Evolutionary conservation across 2,888 invertebrate genomes (phyloP).

Genomic region (Dioctria rufipes): DNA sequence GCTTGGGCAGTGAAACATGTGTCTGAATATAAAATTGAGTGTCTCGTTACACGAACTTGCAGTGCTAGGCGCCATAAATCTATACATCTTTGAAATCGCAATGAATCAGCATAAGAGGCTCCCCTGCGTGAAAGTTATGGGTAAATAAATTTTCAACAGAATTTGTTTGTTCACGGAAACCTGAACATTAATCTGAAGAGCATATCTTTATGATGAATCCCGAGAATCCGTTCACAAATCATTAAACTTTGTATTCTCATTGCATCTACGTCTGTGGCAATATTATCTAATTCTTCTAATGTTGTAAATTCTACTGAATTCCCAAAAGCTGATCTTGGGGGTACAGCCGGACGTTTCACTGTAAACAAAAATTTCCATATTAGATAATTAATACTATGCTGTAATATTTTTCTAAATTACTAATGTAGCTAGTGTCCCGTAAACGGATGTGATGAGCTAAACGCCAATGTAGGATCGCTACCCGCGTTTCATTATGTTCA

Average conservation of each 20-base stretch:
- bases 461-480: conserved; percentile 84
- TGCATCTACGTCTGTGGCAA: conserved; percentile 85
- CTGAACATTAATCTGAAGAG: conserved; percentile 84
- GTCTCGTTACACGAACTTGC: conserved; percentile 83
- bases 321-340: conserved; percentile 77
- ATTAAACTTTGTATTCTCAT: conserved; percentile 90
- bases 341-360: conserved; percentile 74
- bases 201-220: conserved; percentile 88
- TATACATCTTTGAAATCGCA: conserved; percentile 86
- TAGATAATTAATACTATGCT: not conserved
- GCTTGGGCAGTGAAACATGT: conserved; percentile 90
- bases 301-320: conserved; percentile 83
- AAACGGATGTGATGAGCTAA: conserved; percentile 80
- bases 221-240: conserved; percentile 90
- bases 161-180: conserved; percentile 67
- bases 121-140: conserved; percentile 72
- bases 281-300: conserved; percentile 79
- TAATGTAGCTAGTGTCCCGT: conserved; percentile 66
- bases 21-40: conserved; percentile 84
- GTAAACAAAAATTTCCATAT: not conserved
- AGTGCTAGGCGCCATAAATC: conserved; percentile 90
- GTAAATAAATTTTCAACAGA: not conserved
- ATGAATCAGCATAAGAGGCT: conserved; percentile 81
- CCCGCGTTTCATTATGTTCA: conserved; percentile 84
- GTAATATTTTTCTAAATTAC: conserved; percentile 60